phyloP scores from a whole-genome alignment of 2,113 vertebrate species.

The Rhombomys opimus region DNA sequence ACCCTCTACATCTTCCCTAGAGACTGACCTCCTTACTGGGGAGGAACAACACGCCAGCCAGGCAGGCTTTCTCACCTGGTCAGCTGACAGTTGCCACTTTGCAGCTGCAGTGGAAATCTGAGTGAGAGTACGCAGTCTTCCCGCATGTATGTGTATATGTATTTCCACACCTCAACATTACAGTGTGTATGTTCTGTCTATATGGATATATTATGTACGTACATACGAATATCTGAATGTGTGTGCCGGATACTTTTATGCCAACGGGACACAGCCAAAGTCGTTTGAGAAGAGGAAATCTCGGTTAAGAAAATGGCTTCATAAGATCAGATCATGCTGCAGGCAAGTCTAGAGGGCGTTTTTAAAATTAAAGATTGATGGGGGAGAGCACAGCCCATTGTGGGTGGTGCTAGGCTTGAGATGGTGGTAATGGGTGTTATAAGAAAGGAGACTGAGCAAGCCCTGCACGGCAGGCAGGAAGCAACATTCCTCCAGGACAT shows the following conservation, averaged over 20 bases:
- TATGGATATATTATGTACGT: neutral
- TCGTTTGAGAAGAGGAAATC: neutral
- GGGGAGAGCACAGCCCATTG: neutral
- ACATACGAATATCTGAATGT: neutral
- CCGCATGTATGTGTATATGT: neutral
- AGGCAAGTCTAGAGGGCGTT: neutral
- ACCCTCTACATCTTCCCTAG: slow-evolving; percentile 24
- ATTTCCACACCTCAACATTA: neutral
- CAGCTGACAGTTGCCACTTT: neutral
- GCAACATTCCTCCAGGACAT: neutral
- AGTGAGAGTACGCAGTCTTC: neutral
- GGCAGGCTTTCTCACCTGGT: neutral
- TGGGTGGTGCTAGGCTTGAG: neutral
- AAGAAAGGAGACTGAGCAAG: neutral
- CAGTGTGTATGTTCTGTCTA: neutral
- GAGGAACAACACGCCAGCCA: neutral
- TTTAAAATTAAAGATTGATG: neutral
- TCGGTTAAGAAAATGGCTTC: neutral
- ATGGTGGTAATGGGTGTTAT: neutral
- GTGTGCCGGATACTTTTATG: neutral
- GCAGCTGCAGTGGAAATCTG: neutral
- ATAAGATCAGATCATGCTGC: neutral
- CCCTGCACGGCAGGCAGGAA: neutral
- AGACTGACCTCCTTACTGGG: slow-evolving; percentile 9
- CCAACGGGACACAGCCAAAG: neutral